Base-by-base conservation (phyloP, 2,113 vertebrate species). In the Eretmochelys imbricata region DNA sequence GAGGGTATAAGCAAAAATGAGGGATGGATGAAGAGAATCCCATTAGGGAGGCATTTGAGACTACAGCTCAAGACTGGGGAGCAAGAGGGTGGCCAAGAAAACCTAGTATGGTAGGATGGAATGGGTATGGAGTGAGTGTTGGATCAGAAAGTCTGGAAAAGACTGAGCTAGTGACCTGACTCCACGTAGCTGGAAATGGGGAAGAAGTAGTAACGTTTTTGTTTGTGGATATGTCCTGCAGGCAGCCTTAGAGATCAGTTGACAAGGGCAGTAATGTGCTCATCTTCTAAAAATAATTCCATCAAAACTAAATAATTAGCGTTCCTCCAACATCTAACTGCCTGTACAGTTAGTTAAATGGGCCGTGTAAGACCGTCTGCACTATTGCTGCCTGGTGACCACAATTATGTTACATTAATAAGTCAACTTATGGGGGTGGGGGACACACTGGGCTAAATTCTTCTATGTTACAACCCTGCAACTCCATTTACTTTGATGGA, bases 251-350 rank as follows among this genome's bases (percentile, higher is more conserved):
- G 38, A 38, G 20, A 72, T 22, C 17, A 72, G 19, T 72, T 38
- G 22, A 75, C 29, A 85, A 85, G 92, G 29, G 59, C 59, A 84
- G 31, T 46, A 89, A 92, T 90, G 3, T 20, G 19, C 0, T 0
- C 16, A 31, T 14, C 19, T 87, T 89, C 7, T 57, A 54, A 84
- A 83, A 75, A 76, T 1, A 59, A 10, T 87, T 89, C 20, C 49
- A 80, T 5, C 3, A 87, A 84, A 92, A 46, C 11, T 88, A 29
- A 57, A 22, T 65, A 90, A 81, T 87, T 90, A 69, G 17, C 35
- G 10, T 69, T 19, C 17, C 35, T 69, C 65, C 65, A 69, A 38
- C 35, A 20, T 94, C 51, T 88, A 54, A 13, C 12, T 88, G 19
- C 31, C 88, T 59, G 13, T 89, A 85, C 83, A 54, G 4, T 80